Conservation (phyloP, 2,113 vertebrate species). For the Tragelaphus buxtoni region DNA sequence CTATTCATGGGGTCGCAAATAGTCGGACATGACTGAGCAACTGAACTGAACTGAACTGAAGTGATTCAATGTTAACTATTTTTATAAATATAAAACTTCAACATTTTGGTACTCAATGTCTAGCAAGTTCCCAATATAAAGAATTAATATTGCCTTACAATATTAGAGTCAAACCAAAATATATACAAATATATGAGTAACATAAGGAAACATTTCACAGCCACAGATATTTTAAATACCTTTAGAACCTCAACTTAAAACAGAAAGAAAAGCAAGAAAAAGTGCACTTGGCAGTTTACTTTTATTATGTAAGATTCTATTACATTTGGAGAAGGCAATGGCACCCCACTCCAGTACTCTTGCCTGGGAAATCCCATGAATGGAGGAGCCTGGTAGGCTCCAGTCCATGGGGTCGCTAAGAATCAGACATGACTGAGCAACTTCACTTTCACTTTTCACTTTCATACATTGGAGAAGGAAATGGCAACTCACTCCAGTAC, state of each 20-base stretch:
- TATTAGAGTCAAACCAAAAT: background rate
- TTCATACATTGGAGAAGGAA: too few species aligned
- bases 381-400: background rate
- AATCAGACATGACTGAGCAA: accelerated
- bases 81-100: background rate
- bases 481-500: too few species aligned
- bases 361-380: background rate
- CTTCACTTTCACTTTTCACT: too few species aligned
- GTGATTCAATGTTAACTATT: background rate
- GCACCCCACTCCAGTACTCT: background rate
- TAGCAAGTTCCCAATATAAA: background rate
- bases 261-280: background rate
- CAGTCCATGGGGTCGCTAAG: too few species aligned
- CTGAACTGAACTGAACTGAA: too few species aligned
- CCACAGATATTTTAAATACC: background rate
- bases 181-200: background rate
- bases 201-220: background rate
- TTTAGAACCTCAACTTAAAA: background rate
- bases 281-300: background rate
- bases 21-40: accelerated
- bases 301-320: background rate
- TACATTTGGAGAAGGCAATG: background rate
- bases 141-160: background rate
- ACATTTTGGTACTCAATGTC: background rate
- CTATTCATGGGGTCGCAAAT: too few species aligned